Percentiles rank a stretch among this genome's conserved stretches.
phyloP scores from a whole-genome alignment of 1,140 invertebrate genomes.

The Condylostylus longicornis region DNA sequence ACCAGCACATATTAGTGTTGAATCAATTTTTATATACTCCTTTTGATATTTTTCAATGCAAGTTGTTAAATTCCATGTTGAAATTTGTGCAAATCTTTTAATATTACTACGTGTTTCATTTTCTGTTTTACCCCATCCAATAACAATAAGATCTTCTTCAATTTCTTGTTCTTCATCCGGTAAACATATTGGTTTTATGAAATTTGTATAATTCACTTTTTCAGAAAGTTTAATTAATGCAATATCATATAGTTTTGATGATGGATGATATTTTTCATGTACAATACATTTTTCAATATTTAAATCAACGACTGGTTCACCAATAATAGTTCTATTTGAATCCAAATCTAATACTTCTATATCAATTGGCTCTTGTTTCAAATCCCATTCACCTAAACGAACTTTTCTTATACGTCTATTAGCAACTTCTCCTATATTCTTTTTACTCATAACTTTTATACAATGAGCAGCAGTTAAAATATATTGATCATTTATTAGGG shows the following conservation, averaged over 20 bases:
- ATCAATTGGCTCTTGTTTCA: slow-evolving; percentile 18
- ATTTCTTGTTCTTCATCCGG: slow-evolving; percentile 37
- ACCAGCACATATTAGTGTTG: slow-evolving; percentile 46
- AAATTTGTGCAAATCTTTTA: slow-evolving; percentile 36
- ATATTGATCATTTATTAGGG: slow-evolving; percentile 37
- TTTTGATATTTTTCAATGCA: slow-evolving; percentile 21
- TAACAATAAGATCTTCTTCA: slow-evolving; percentile 49
- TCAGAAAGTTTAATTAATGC: slow-evolving; percentile 49
- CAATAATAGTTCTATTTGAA: no score
- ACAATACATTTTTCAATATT: slow-evolving; percentile 44
- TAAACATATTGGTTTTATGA: slow-evolving; percentile 68
- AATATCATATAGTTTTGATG: slow-evolving; percentile 49
- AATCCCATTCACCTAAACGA: slow-evolving; percentile 30
- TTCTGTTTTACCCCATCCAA: slow-evolving; percentile 73
- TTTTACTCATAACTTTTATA: no score
- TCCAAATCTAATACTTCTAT: no score
- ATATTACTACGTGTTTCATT: slow-evolving; percentile 38
- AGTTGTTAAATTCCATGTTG: slow-evolving; percentile 16
- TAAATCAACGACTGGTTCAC: slow-evolving; percentile 42
- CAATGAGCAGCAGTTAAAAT: slow-evolving; percentile 43
- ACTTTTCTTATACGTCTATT: slow-evolving; percentile 33
- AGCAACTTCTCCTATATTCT: slow-evolving; percentile 36
- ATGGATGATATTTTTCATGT: slow-evolving; percentile 50
- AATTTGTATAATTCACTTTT: slow-evolving; percentile 44
- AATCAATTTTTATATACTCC: slow-evolving; percentile 17